Evolutionary conservation across 2,113 vertebrate species (phyloP), one percentile per base, ranked within the genome.

Genomic region (Burhinus oedicnemus): DNA sequence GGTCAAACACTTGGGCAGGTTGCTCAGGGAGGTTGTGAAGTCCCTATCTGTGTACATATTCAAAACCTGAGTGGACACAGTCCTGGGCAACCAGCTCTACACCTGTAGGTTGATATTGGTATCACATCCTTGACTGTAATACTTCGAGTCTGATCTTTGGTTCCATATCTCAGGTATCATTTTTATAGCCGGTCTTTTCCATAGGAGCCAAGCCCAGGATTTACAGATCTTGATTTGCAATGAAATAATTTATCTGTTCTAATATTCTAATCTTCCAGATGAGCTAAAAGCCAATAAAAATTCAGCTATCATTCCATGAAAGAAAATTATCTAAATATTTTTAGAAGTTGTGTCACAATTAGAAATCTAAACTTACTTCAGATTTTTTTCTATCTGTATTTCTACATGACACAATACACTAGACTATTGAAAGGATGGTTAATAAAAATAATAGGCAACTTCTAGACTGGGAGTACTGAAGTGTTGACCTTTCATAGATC

Each of bases 21-120:
- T 47, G 29, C 18, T 19, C 29, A 40, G 29, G 17, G 36, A 47
- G 7, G 19, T 13, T 70, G 18, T 57, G 34, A n/a, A 32, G 7
- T 30, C 6, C 8, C 11, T 15, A 42, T 20, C 36, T 45, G 8
- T 2, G 0, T 5, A 58, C 1, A 5, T 61, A 19, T 18, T 61
- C 20, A 77, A 49, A 49, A 61, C 11, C 34, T 30, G 75, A 36
- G 26, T 47, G 13, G 27, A 34, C 9, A 45, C 19, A 15, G 29
- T 21, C 23, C 62, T 47, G 15, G 23, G 8, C 13, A 78, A 42
- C 29, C 40, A 57, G 55, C 13, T 62, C 9, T 44, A 11, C 10
- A 70, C 12, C n/a, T 71, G 5, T n/a, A 69, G 7, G 4, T 8
- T 75, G 34, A 58, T 12, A 4, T 47, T 62, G 34, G 12, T 34